Base-by-base conservation (phyloP, 2,888 invertebrate genomes). In the Aplocera efformata region DNA sequence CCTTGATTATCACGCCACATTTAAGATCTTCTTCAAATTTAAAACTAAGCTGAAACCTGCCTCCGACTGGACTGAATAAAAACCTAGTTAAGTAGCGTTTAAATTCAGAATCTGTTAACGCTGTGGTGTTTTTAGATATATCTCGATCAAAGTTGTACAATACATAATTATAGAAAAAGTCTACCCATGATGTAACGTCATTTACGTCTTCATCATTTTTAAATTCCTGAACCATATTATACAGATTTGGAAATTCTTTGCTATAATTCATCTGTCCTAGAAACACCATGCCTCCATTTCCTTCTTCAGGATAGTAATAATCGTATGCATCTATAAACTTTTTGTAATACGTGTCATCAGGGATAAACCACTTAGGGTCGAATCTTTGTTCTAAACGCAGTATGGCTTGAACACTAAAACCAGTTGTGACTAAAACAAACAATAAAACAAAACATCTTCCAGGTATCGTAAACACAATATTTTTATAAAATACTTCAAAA, bases 301-400 rank as follows among this genome's bases (percentile, higher is more conserved):
- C 95, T 41, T 90, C 89, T 20, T 90, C 84, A 0, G 95, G 94
- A 71, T 92, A 96, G 60, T 90, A 91, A 40, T 78, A 50, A 33
- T 89, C 88, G 35, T 90, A 81, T n/a, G 84, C 77, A 26, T 79
- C 62, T 2, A 92, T 60, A 70, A 90, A 95, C 36, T 91, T 74
- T 53, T 89, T 90, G 34, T 93, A 90, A 67, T 94, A 92, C 0
- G 93, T 91, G 32, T 89, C 89, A 35, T 91, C 89, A 0, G 95
- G 95, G 41, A 95, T 88, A 64, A 95, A 95, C 95, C 95, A 95
- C 37, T 88, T 89, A 0, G 93, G 93, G 72, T 95, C 94, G 73
- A 95, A 95, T 68, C 92, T 91, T 72, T 95, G 94, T 66, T 94
- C 91, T 35, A 95, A 79, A 53, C 89, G 88, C 35, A 91, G 74